phyloP scores from a whole-genome alignment of 2,888 invertebrate genomes.

The Rhopalosiphum nymphaeae region DNA sequence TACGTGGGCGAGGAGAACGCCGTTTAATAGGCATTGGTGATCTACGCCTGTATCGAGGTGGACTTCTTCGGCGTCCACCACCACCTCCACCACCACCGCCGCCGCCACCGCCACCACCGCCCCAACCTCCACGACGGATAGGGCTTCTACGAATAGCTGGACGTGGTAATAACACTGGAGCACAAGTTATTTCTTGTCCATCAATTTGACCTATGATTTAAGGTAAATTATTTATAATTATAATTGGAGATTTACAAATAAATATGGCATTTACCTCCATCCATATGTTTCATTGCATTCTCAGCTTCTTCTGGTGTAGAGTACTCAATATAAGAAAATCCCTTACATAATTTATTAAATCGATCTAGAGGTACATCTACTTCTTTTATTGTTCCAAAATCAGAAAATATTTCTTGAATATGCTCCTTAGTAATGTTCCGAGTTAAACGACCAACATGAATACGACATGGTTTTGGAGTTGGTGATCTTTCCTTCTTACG shows the following conservation, averaged over 20 bases:
- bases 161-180: slow-evolving; percentile 87
- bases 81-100: slow-evolving; percentile 70
- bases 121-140: slow-evolving; percentile 73
- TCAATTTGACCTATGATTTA: slow-evolving; percentile 84
- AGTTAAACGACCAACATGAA: slow-evolving; percentile 93
- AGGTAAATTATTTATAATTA: slow-evolving; percentile 20
- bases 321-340: slow-evolving; percentile 96
- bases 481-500: slow-evolving; percentile 87
- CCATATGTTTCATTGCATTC: slow-evolving; percentile 99
- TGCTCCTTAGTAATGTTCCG: slow-evolving; percentile 94
- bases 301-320: slow-evolving; percentile 95
- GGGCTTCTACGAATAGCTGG: slow-evolving; percentile 66
- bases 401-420: slow-evolving; percentile 90
- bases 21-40: slow-evolving; percentile 69
- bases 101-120: slow-evolving; percentile 70
- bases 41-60: slow-evolving; percentile 73
- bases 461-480: slow-evolving; percentile 90
- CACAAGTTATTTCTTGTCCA: slow-evolving; percentile 92
- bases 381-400: slow-evolving; percentile 86
- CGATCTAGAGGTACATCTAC: slow-evolving; percentile 93
- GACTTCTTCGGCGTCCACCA: slow-evolving; percentile 71
- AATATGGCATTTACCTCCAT: slow-evolving; percentile 80
- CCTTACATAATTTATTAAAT: slow-evolving; percentile 86
- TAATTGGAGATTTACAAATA: slow-evolving; percentile 3
- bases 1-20: slow-evolving; percentile 68